Conservation (phyloP, 2,888 invertebrate genomes). For the Aricia artaxerxes region DNA sequence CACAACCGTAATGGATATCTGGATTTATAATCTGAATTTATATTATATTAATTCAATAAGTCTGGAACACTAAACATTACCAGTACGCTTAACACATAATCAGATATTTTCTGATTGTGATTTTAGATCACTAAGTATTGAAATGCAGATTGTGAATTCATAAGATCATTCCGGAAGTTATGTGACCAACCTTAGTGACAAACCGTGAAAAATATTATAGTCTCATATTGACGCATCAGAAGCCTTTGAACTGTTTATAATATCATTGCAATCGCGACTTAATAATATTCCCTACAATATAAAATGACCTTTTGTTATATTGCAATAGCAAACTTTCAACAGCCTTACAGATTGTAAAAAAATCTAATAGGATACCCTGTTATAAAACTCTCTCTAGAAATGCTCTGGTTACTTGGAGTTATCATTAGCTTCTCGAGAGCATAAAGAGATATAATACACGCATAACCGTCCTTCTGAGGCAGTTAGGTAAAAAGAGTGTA, state of each 20-base stretch:
- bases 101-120: no score
- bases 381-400: no score
- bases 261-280: conserved; percentile 11
- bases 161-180: no score
- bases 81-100: no score
- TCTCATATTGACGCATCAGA: conserved; percentile 7
- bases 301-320: not conserved
- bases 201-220: not conserved
- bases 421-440: no score
- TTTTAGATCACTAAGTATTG: no score
- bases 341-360: not conserved
- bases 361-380: no score
- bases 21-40: not conserved
- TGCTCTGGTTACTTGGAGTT: no score
- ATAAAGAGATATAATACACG: no score
- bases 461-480: no score
- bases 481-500: not conserved
- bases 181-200: not conserved
- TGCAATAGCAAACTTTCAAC: not conserved
- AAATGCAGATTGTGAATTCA: no score
- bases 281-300: not conserved
- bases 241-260: conserved; percentile 17
- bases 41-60: not conserved
- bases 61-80: not conserved
- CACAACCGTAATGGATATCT: not conserved